A percentile compares a stretch with the other conserved stretches of the same genome.
phyloP scores from a whole-genome alignment of 2,888 invertebrate genomes.

The Dryadula phaetusa region DNA sequence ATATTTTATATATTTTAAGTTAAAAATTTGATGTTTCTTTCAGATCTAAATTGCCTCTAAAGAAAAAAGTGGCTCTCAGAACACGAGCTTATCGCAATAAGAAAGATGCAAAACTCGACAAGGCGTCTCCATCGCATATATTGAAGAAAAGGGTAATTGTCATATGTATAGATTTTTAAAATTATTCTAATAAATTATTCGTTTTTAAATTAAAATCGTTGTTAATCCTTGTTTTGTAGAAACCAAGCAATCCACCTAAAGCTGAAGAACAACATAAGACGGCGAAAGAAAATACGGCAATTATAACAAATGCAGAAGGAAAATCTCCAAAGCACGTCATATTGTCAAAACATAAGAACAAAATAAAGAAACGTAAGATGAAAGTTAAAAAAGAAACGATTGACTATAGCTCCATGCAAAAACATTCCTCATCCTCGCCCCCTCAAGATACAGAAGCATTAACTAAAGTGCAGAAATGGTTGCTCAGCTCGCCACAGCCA shows the following conservation, averaged over 20 bases:
- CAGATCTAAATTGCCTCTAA: constrained; percentile 93
- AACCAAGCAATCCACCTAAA: constrained; percentile 68
- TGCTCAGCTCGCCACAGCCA: constrained; percentile 88
- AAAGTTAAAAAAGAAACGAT: constrained; percentile 90
- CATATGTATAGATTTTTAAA: too few relatives aligned
- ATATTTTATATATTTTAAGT: not conserved
- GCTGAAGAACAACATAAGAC: constrained; percentile 69
- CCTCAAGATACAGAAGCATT: constrained; percentile 83
- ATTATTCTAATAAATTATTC: not conserved
- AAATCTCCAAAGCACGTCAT: constrained; percentile 84
- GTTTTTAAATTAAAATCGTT: not conserved
- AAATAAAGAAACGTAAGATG: constrained; percentile 81
- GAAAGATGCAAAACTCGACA: constrained; percentile 74
- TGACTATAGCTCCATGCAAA: constrained; percentile 89
- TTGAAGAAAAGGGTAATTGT: constrained; percentile 75
- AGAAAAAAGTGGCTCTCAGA: constrained; percentile 90
- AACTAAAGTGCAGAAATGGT: constrained; percentile 94
- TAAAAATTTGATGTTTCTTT: constrained; percentile 32
- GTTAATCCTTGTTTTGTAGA: constrained; percentile 54
- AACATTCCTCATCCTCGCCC: constrained; percentile 80
- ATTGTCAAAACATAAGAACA: constrained; percentile 76
- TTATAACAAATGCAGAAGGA: constrained; percentile 80
- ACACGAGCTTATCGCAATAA: constrained; percentile 84
- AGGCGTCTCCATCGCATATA: constrained; percentile 73
- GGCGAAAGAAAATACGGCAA: constrained; percentile 71